phyloP scores from a whole-genome alignment of 2,113 vertebrate species.

The Steatornis caripensis region DNA sequence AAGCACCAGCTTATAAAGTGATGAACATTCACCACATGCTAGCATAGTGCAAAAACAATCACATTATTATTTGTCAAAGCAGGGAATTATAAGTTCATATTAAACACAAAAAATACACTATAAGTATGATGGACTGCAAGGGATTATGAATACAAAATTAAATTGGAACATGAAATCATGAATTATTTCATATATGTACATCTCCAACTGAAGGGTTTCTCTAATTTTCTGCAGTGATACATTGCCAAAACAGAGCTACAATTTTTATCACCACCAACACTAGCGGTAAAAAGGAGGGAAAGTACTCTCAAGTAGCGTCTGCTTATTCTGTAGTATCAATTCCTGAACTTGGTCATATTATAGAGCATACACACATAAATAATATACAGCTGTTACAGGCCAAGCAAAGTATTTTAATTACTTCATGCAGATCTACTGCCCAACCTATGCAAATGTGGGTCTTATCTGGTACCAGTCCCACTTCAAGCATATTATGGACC shows the following conservation, averaged over 20 bases:
- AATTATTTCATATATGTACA: neutral
- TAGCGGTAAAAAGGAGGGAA: neutral
- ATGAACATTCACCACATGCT: neutral
- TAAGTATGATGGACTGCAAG: neutral
- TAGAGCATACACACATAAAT: accelerated
- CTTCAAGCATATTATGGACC: neutral
- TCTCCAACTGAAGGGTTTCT: neutral
- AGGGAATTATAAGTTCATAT: neutral
- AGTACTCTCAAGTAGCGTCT: neutral
- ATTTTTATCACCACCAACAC: neutral
- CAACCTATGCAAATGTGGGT: neutral
- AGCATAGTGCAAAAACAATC: neutral
- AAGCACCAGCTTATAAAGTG: neutral
- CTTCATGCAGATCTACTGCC: neutral
- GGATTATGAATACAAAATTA: neutral
- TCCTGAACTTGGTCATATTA: neutral
- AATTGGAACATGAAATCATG: too few relatives aligned
- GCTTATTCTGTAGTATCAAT: neutral
- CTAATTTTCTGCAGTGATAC: neutral
- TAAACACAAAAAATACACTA: neutral
- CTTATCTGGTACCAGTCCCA: neutral
- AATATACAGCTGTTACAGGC: neutral
- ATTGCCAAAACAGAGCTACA: neutral
- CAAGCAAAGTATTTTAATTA: neutral
- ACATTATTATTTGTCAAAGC: neutral